Percentiles rank a stretch among this genome's conserved stretches.
Evolutionary conservation across 2,797 vertebrate species (phyloP).

Genomic region (Valencia hispanica): DNA sequence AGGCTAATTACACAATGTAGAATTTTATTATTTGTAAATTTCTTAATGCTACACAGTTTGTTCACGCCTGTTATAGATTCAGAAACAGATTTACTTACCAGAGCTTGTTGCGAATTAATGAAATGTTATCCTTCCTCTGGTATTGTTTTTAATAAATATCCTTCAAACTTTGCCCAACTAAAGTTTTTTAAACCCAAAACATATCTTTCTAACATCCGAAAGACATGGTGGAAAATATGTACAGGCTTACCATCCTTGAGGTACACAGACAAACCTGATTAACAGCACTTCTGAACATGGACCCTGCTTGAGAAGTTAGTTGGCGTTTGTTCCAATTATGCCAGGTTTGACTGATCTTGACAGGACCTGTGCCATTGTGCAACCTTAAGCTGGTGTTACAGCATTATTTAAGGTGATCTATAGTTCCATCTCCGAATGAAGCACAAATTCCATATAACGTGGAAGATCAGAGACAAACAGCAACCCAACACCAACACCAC

Average conservation of each 20-base stretch:
- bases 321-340: not conserved
- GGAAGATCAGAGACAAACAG: not conserved
- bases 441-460: not conserved
- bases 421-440: not conserved
- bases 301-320: not conserved
- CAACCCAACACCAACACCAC: not conserved
- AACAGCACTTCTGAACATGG: not conserved
- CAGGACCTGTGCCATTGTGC: not conserved
- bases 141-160: not conserved
- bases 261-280: not conserved
- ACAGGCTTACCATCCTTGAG: not conserved
- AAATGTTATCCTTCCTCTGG: not conserved
- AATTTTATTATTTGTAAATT: conserved; percentile 7
- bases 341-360: not conserved
- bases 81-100: not conserved
- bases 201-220: not conserved
- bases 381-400: not conserved
- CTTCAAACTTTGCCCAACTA: not conserved
- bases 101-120: not conserved
- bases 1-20: not conserved
- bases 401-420: not conserved
- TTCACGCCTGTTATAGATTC: not conserved
- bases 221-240: not conserved
- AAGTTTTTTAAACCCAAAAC: not conserved
- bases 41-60: not conserved